phyloP scores from a whole-genome alignment of 2,888 invertebrate genomes.

The Drosophila acutilabella region DNA sequence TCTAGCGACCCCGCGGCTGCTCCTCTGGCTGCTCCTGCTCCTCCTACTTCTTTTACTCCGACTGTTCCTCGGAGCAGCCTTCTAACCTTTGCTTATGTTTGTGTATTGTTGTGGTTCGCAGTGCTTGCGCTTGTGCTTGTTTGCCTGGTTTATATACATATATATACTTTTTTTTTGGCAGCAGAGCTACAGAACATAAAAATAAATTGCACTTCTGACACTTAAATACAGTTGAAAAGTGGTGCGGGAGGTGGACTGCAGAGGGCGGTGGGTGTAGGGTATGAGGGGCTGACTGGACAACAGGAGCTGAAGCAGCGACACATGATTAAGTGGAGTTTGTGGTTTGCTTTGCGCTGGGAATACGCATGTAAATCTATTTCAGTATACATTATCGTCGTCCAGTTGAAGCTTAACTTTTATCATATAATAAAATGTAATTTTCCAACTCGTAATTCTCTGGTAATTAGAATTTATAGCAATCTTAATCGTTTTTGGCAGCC shows the following conservation, averaged over 20 bases:
- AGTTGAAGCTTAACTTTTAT: conserved; percentile 81
- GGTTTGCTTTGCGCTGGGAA: conserved; percentile 72
- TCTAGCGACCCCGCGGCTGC: conserved; percentile 5
- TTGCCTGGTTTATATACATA: conserved; percentile 23
- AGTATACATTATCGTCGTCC: conserved; percentile 78
- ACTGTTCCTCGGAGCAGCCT: conserved; percentile 30
- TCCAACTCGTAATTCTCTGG: conserved; percentile 81
- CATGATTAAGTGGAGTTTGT: conserved; percentile 80
- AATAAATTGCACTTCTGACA: conserved; percentile 81
- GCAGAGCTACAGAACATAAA: conserved; percentile 75
- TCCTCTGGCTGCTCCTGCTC: not conserved
- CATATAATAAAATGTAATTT: conserved; percentile 81
- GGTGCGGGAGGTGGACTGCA: conserved; percentile 16
- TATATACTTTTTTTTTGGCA: conserved; percentile 46
- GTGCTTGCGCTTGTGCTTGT: conserved; percentile 37
- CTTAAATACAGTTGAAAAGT: conserved; percentile 73
- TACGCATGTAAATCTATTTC: conserved; percentile 80
- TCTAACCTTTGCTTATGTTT: conserved; percentile 63
- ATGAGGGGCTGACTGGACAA: conserved; percentile 14
- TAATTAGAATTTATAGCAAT: conserved; percentile 80
- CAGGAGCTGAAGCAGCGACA: conserved; percentile 51
- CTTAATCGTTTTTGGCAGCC: conserved; percentile 76
- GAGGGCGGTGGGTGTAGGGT: not conserved
- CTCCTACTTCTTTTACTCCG: not conserved
- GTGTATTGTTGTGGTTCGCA: conserved; percentile 60